Conservation (phyloP, 2,797 vertebrate species). For the Mormyrus proboscirostris region DNA sequence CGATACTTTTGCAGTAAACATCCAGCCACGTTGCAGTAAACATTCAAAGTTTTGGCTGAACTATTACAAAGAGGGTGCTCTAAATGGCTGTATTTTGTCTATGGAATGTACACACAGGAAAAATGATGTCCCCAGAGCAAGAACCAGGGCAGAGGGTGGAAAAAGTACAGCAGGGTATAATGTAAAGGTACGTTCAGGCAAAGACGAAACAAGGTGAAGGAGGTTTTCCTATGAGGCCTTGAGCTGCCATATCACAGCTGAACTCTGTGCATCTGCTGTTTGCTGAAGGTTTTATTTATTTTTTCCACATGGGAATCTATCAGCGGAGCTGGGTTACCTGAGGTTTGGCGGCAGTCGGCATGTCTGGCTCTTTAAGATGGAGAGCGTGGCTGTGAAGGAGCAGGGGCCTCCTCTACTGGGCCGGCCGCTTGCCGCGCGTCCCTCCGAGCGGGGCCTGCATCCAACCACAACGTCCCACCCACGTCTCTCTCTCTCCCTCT, state of each 20-base stretch:
- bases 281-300: slow-evolving; percentile 44
- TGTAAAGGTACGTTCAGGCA: neutral
- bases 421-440: neutral
- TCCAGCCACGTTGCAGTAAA: neutral
- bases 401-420: neutral
- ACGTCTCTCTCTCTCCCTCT: neutral
- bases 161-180: neutral
- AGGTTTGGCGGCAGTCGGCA: slow-evolving; percentile 42
- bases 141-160: neutral
- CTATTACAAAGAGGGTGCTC: neutral
- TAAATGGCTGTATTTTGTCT: neutral
- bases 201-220: neutral
- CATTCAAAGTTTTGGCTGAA: neutral
- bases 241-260: slow-evolving; percentile 57
- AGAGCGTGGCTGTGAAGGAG: neutral
- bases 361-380: neutral
- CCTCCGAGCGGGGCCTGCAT: neutral
- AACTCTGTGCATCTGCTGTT: slow-evolving; percentile 56
- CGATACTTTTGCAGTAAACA: neutral
- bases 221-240: slow-evolving; percentile 15
- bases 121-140: no score
- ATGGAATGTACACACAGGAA: neutral
- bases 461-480: neutral
- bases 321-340: slow-evolving; percentile 49
- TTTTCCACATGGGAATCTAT: slow-evolving; percentile 49